Evolutionary conservation across 2,888 invertebrate species (phyloP).

Genomic region (Agriopis aurantiaria): DNA sequence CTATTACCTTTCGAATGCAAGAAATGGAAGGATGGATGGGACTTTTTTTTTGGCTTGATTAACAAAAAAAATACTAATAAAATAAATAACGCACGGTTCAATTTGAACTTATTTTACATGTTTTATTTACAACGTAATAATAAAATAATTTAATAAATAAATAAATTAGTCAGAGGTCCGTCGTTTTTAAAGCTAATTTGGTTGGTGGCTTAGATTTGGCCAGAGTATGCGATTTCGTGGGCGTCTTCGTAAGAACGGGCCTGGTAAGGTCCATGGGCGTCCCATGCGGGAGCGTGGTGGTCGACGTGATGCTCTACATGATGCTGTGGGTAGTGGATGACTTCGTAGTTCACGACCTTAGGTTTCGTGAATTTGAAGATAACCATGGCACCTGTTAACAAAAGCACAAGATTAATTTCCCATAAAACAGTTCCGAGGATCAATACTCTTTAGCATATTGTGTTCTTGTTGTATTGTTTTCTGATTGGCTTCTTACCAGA

Average conservation of each 20-base stretch:
- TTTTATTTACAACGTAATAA: constrained; percentile 79
- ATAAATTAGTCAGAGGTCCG: constrained; percentile 82
- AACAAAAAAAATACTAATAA: no score
- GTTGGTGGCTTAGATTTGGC: constrained; percentile 70
- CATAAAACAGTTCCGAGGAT: neutral
- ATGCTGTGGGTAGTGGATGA: constrained; percentile 92
- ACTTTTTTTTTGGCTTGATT: no score
- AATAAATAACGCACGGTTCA: constrained; percentile 45
- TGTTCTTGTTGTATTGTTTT: neutral
- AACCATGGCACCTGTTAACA: constrained; percentile 88
- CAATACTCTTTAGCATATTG: neutral
- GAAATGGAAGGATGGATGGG: no score
- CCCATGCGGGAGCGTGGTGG: constrained; percentile 85
- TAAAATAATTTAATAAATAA: constrained; percentile 79
- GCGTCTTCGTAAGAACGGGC: constrained; percentile 86
- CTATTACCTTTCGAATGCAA: no score
- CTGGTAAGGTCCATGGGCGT: constrained; percentile 87
- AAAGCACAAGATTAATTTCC: constrained; percentile 4
- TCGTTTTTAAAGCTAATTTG: constrained; percentile 63
- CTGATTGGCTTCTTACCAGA: constrained; percentile 85
- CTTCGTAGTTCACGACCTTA: constrained; percentile 95
- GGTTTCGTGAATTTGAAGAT: constrained; percentile 96
- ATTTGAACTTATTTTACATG: constrained; percentile 72
- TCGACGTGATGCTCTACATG: constrained; percentile 90
- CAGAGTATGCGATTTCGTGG: constrained; percentile 87